A percentile compares a stretch with the other conserved stretches of the same genome.
These are phyloP conservation scores for Saccopteryx leptura DNA, from an alignment of 2,113 vertebrate species.

Conservation along the genomic window DNA sequence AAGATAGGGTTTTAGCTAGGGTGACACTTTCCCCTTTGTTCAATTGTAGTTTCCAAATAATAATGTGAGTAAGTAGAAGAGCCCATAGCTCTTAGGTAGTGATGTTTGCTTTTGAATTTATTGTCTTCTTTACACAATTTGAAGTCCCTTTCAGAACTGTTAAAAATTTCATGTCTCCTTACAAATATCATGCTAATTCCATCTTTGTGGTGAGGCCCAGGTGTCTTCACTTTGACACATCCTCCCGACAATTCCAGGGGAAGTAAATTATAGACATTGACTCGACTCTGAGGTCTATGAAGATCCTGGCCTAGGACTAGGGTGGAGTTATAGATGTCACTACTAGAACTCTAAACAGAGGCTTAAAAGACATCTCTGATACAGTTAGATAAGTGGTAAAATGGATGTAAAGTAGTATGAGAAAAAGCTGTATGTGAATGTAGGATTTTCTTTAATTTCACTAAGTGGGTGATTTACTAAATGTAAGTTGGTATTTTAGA, in stretches of 20 bases:
- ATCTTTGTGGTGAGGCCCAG: not conserved
- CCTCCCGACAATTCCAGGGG: too few relatives aligned
- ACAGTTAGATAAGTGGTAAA: not conserved
- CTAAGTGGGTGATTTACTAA: conserved; percentile 9
- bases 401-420: not conserved
- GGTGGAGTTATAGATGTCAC: not conserved
- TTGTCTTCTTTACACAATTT: not conserved
- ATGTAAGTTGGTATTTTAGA: not conserved
- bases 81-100: not conserved
- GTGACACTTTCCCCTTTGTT: not conserved
- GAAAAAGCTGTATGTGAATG: not conserved
- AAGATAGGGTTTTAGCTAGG: not conserved
- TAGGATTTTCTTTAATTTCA: conserved; percentile 5
- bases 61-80: not conserved
- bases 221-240: too few relatives aligned
- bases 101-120: not conserved
- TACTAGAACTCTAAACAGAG: not conserved
- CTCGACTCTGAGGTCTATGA: not conserved
- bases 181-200: not conserved
- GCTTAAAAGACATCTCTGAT: not conserved
- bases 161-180: not conserved
- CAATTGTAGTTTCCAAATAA: not conserved
- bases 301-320: not conserved
- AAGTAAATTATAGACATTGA: not conserved
- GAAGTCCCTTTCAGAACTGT: not conserved